Percentiles rank a stretch among this genome's conserved stretches.
phyloP scores from a whole-genome alignment of 2,888 invertebrate genomes.

The Acanthosepion pharaonis region DNA sequence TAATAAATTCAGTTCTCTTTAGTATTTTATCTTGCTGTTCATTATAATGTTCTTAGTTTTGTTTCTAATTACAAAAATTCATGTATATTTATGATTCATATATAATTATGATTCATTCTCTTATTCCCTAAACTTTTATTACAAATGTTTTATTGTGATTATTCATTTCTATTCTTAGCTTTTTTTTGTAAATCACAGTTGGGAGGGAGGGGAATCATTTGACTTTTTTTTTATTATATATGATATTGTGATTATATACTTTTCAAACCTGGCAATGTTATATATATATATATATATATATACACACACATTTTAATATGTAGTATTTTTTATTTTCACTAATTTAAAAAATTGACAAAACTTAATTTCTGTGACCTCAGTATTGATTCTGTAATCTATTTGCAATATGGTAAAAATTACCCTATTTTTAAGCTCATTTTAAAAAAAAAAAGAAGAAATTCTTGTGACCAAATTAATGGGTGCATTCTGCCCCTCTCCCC shows the following conservation, averaged over 20 bases:
- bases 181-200: not conserved
- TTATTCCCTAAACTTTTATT: not conserved
- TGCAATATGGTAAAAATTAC: too few species aligned
- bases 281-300: too few species aligned
- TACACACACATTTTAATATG: too few species aligned
- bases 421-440: too few species aligned
- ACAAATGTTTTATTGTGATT: not conserved
- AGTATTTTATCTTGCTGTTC: too few species aligned
- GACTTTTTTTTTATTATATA: not conserved
- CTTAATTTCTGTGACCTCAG: not conserved
- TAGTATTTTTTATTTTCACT: not conserved
- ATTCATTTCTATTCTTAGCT: not conserved
- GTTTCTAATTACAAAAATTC: too few species aligned
- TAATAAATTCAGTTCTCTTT: too few species aligned
- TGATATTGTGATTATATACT: not conserved
- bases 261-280: not conserved
- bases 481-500: too few species aligned
- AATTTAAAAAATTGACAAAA: too few species aligned
- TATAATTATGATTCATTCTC: slow-evolving; percentile 15
- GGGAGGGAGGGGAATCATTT: not conserved
- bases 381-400: not conserved
- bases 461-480: too few species aligned
- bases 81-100: not conserved
- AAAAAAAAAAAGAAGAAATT: too few species aligned
- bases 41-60: too few species aligned